Evolutionary conservation across 1,140 invertebrate species (phyloP).

Genomic region (Drosophila pseudoananassae): DNA sequence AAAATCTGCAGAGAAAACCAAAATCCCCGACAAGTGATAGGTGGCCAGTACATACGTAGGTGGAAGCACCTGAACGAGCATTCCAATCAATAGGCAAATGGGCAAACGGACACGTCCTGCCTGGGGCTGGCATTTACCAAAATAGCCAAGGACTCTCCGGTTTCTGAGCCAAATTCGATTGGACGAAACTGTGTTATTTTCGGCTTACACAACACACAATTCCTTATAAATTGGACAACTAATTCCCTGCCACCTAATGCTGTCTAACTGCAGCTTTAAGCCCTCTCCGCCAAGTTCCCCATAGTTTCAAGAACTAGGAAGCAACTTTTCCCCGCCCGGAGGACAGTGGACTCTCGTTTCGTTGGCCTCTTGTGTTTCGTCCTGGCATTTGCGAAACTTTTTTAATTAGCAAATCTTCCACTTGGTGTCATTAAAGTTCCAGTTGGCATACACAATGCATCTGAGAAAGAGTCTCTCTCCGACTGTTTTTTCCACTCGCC

Average conservation of each 20-base stretch:
- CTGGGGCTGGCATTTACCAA: conserved; percentile 37
- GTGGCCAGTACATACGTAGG: conserved; percentile 10
- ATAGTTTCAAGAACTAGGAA: conserved; percentile 33
- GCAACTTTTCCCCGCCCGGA: conserved; percentile 13
- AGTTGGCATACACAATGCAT: conserved; percentile 46
- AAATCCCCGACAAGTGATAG: conserved; percentile 26
- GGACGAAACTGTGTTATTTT: conserved; percentile 32
- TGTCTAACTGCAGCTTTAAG: conserved; percentile 32
- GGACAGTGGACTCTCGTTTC: conserved; percentile 1
- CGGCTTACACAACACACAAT: conserved; percentile 24
- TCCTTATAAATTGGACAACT: conserved; percentile 35
- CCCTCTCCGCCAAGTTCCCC: conserved; percentile 35
- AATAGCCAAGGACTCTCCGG: conserved; percentile 19
- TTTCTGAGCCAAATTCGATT: conserved; percentile 15
- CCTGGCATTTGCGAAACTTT: conserved; percentile 56
- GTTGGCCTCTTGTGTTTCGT: conserved; percentile 20
- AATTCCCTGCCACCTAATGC: conserved; percentile 21
- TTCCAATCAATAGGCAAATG: conserved; percentile 60
- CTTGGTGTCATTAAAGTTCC: conserved; percentile 59
- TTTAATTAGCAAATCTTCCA: conserved; percentile 75
- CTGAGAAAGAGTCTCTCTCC: conserved; percentile 24
- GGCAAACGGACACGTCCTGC: conserved; percentile 23
- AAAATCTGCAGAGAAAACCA: conserved; percentile 28
- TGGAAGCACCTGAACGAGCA: conserved; percentile 4
- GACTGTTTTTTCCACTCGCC: conserved; percentile 9